Percentiles rank a stretch among this genome's conserved stretches.
phyloP scores from a whole-genome alignment of 2,113 vertebrate species.

The Fregata magnificens region DNA sequence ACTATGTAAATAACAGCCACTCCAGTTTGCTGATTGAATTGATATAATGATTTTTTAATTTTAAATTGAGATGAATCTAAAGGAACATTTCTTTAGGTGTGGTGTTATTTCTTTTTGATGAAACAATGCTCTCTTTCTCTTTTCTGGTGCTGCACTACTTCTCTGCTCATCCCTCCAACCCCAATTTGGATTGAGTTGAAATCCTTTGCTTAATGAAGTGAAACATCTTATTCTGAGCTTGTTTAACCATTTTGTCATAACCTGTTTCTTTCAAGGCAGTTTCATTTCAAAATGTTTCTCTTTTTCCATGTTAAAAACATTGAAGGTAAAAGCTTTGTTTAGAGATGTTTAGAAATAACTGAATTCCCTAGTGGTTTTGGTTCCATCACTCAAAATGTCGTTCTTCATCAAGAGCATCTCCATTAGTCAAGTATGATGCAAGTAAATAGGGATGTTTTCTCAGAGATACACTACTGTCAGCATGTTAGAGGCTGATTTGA shows the following conservation, averaged over 20 bases:
- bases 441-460: neutral
- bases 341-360: neutral
- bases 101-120: neutral
- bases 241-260: neutral
- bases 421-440: neutral
- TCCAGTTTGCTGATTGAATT: neutral
- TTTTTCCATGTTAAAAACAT: neutral
- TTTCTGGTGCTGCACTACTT: neutral
- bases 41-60: neutral
- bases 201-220: neutral
- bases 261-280: neutral
- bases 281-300: neutral
- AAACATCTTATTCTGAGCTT: neutral
- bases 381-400: neutral
- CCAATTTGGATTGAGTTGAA: neutral
- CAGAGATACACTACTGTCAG: neutral
- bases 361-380: neutral
- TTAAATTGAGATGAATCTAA: neutral
- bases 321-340: neutral
- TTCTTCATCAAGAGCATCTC: neutral
- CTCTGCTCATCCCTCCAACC: neutral
- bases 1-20: neutral
- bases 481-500: neutral
- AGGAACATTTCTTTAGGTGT: neutral
- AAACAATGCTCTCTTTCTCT: neutral